Evolutionary conservation across 2,113 vertebrate genomes (phyloP), one percentile per base, ranked within the genome.

Genomic region (Arenaria interpres): DNA sequence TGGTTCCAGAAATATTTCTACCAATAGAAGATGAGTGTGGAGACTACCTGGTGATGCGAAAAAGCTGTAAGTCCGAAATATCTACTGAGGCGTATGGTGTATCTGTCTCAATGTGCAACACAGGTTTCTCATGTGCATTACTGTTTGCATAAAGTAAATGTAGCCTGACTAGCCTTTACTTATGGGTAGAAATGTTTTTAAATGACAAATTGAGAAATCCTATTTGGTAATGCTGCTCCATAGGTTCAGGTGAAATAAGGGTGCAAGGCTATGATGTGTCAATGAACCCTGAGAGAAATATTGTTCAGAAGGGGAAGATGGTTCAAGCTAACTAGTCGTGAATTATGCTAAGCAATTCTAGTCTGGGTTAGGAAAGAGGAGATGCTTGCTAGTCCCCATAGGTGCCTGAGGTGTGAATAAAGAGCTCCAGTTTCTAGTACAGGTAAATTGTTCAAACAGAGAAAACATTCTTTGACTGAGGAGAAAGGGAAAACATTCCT

Each of bases 1-100:
- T 99, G 45, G 99, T 99, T 66, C 99, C 99, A 19, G 99, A 99
- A 97, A 99, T 99, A 98, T 99, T 98, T 96, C 98, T 99, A 63
- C 99, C 99, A 18, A 99, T 99, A 85, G 99, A 99, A 89, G 99
- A 99, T 1, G 99, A 99, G 96, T 99, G 99, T 73, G 99, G 99
- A 84, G 99, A 99, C 98, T 99, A 99, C 96, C 96, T 99, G 96
- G 99, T 99, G 91, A 99, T 99, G 99, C 98, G 99, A 75, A 99
- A 99, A 97, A 99, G 99, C 96, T 98, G 99, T 99, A 97, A 98
- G 99, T 99, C 90, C 97, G 67, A 63, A 91, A 43, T 43, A 35
- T 3, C 28, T 69, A 0, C 73, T 41, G 66, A 68, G 57, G 46
- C 35, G 6, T 10, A 12, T 24, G n/a, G 7, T 63, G 5, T 68